Percentiles rank a stretch among this genome's conserved stretches.
These are phyloP conservation scores for Apamea sordens DNA, from an alignment of 2,888 invertebrate species.

Conservation along the genomic window DNA sequence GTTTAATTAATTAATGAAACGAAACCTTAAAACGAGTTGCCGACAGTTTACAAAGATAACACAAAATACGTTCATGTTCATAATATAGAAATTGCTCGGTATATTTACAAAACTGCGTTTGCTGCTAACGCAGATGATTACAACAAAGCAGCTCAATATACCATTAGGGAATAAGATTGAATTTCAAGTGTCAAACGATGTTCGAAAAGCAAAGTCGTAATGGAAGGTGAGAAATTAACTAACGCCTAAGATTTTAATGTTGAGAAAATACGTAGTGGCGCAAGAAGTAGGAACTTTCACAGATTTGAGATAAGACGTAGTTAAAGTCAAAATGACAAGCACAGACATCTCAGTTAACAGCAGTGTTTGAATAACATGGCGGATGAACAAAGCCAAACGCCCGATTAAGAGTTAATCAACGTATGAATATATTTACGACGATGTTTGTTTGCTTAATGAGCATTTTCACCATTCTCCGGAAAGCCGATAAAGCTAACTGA, in stretches of 20 bases:
- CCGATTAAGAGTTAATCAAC: constrained; percentile 58
- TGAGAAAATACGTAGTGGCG: constrained; percentile 69
- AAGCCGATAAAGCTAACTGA: constrained; percentile 47
- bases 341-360: constrained; percentile 69
- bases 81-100: constrained; percentile 63
- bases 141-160: constrained; percentile 41
- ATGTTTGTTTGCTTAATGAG: constrained; percentile 56
- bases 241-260: constrained; percentile 71
- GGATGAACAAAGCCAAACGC: constrained; percentile 49
- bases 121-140: constrained; percentile 26
- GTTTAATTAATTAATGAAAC: constrained; percentile 77
- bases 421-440: constrained; percentile 56
- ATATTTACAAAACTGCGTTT: constrained; percentile 50
- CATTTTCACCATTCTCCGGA: constrained; percentile 53
- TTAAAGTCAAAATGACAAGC: constrained; percentile 72
- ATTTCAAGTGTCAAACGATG: constrained; percentile 60
- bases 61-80: constrained; percentile 62
- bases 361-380: constrained; percentile 44
- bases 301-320: constrained; percentile 72
- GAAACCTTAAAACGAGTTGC: constrained; percentile 69
- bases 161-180: constrained; percentile 51
- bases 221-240: constrained; percentile 69
- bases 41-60: constrained; percentile 68
- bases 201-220: constrained; percentile 48
- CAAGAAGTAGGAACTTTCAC: constrained; percentile 74